phyloP scores from a whole-genome alignment of 2,113 vertebrate genomes.

The Neodon shergylaensis region DNA sequence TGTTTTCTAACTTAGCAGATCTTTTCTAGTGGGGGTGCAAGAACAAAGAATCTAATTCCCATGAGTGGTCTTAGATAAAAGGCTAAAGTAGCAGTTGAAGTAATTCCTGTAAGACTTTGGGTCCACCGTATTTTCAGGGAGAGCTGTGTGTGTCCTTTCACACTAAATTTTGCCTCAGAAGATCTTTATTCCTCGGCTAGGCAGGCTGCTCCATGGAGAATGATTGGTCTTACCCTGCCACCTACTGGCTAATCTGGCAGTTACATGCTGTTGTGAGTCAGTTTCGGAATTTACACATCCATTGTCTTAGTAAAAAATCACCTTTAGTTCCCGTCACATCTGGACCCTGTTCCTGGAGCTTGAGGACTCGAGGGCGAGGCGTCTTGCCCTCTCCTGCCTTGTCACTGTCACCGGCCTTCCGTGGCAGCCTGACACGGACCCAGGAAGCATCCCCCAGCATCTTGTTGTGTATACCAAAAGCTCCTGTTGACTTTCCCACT shows the following conservation, averaged over 20 bases:
- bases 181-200: not conserved
- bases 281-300: too few relatives aligned
- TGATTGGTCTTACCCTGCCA: conserved; percentile 73
- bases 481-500: not conserved
- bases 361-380: not conserved
- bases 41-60: not conserved
- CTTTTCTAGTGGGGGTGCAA: not conserved
- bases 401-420: not conserved
- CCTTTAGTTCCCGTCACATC: not conserved
- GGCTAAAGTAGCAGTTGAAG: not conserved
- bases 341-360: not conserved
- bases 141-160: not conserved
- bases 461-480: fast-evolving
- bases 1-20: not conserved
- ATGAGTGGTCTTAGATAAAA: not conserved
- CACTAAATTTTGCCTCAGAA: not conserved
- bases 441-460: too few relatives aligned
- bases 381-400: too few relatives aligned
- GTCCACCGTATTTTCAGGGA: not conserved
- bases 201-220: not conserved
- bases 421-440: not conserved
- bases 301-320: not conserved
- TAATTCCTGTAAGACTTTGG: not conserved
- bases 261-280: not conserved
- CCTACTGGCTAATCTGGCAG: conserved; percentile 55